Evolutionary conservation across 2,888 invertebrate genomes (phyloP), one percentile per base, ranked within the genome.

Genomic region (Empis livida): DNA sequence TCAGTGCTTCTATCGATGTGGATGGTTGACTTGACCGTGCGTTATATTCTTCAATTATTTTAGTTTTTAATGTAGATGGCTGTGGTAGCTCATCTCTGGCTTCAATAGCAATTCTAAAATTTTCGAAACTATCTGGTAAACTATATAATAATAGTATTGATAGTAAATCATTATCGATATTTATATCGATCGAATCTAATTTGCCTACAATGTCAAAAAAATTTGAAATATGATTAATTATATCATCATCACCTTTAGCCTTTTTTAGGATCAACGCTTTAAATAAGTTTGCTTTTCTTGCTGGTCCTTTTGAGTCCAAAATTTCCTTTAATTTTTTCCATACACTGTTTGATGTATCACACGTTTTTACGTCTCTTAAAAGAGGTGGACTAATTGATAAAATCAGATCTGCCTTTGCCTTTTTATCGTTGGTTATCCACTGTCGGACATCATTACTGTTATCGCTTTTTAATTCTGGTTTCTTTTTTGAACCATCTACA

Each of bases 371-470:
- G n/a, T 49, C 46, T 38, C 48, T 20, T 16, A 50, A 43, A 20
- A 48, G 48, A 17, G 49, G 51, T 13, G 50, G 42, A 37, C 47
- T 43, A 43, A 50, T 49, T 4, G 50, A 48, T 15, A 51, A n/a
- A 46, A 52, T 48, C 6, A 51, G 27, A 15, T 52, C 49, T 23
- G 51, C 49, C 32, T 23, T 53, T 13, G 50, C 51, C 16, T 53
- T 53, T 14, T 46, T 46, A 37, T 52, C 47, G n/a, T n/a, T n/a
- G n/a, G n/a, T n/a, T n/a, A n/a, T n/a, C n/a, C n/a, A n/a, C n/a
- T n/a, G n/a, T n/a, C n/a, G n/a, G n/a, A n/a, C n/a, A n/a, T n/a
- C n/a, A n/a, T n/a, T n/a, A n/a, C n/a, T n/a, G n/a, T n/a, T n/a
- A n/a, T n/a, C n/a, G n/a, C n/a, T n/a, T n/a, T n/a, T n/a, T n/a